A percentile compares a stretch with the other conserved stretches of the same genome.
Evolutionary conservation across 2,888 invertebrate genomes (phyloP).

Genomic region (Scaptomyza reducta): DNA sequence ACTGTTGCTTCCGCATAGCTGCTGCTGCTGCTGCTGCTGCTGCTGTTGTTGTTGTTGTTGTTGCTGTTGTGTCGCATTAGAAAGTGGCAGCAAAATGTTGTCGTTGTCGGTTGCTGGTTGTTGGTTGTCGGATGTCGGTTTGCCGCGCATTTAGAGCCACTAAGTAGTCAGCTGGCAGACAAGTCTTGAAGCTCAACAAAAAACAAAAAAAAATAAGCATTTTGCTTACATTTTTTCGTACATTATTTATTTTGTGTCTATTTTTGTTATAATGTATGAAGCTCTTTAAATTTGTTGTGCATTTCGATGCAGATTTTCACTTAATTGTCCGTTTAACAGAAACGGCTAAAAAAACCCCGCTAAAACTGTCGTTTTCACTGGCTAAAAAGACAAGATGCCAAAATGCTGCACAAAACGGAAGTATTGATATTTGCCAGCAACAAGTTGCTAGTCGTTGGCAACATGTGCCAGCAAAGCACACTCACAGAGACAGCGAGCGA

Average conservation of each 20-base stretch:
- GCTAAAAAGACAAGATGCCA: slow-evolving; percentile 24
- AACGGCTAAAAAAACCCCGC: slow-evolving; percentile 25
- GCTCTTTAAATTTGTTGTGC: slow-evolving; percentile 49
- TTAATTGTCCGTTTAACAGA: slow-evolving; percentile 54
- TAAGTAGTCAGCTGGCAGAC: slow-evolving; percentile 32
- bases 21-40: no score
- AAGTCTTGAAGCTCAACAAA: background rate
- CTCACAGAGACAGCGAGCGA: no score
- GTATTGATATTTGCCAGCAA: slow-evolving; percentile 39
- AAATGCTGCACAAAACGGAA: slow-evolving; percentile 53
- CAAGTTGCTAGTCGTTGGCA: slow-evolving; percentile 50
- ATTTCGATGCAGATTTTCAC: slow-evolving; percentile 70
- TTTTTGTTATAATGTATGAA: slow-evolving; percentile 14
- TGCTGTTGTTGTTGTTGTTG: slow-evolving; percentile 33
- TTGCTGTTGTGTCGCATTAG: slow-evolving; percentile 54
- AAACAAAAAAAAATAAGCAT: slow-evolving; percentile 17
- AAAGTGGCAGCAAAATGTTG: slow-evolving; percentile 60
- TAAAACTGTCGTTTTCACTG: slow-evolving; percentile 68
- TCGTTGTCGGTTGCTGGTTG: slow-evolving; percentile 11
- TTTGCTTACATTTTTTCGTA: slow-evolving; percentile 30
- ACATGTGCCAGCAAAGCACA: no score
- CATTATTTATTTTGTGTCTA: slow-evolving; percentile 4
- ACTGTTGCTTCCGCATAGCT: slow-evolving; percentile 41
- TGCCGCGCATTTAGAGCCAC: slow-evolving; percentile 35
- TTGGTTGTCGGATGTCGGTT: slow-evolving; percentile 13